Evolutionary conservation across 2,797 vertebrate species (phyloP).

Genomic region (Squalus acanthias): DNA sequence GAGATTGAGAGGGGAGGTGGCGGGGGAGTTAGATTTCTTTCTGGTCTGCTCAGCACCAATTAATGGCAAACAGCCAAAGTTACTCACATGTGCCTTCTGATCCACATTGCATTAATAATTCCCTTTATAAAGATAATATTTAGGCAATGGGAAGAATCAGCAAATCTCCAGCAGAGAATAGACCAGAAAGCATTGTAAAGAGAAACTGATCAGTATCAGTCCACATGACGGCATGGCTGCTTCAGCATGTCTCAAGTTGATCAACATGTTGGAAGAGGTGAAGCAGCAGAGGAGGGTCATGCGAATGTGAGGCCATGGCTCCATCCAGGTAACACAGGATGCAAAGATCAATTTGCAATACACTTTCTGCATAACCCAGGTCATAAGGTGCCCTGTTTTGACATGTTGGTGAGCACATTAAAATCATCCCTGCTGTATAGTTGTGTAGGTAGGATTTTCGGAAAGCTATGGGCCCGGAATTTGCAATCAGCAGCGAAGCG

Average conservation of each 20-base stretch:
- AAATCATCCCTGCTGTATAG: not conserved
- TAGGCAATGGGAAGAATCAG: not conserved
- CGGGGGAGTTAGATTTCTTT: not conserved
- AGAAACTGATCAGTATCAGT: not conserved
- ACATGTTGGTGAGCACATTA: not conserved
- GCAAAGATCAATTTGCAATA: not conserved
- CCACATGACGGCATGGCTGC: not conserved
- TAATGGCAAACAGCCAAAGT: not conserved
- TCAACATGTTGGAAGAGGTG: not conserved
- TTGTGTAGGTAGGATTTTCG: not conserved
- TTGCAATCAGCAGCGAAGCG: too few species aligned
- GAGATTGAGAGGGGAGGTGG: too few species aligned
- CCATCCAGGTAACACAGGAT: not conserved
- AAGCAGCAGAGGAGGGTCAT: not conserved
- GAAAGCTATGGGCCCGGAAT: not conserved
- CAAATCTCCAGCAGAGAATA: not conserved
- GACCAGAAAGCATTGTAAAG: not conserved
- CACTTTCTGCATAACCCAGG: not conserved
- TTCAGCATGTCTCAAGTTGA: not conserved
- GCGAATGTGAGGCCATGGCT: not conserved
- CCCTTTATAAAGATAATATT: not conserved
- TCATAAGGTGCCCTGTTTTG: not conserved
- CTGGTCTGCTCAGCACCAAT: not conserved
- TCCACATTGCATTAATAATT: not conserved
- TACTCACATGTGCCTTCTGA: not conserved